Percentiles rank a stretch among this genome's conserved stretches.
phyloP scores from a whole-genome alignment of 2,888 invertebrate genomes.

The Troilus luridus region DNA sequence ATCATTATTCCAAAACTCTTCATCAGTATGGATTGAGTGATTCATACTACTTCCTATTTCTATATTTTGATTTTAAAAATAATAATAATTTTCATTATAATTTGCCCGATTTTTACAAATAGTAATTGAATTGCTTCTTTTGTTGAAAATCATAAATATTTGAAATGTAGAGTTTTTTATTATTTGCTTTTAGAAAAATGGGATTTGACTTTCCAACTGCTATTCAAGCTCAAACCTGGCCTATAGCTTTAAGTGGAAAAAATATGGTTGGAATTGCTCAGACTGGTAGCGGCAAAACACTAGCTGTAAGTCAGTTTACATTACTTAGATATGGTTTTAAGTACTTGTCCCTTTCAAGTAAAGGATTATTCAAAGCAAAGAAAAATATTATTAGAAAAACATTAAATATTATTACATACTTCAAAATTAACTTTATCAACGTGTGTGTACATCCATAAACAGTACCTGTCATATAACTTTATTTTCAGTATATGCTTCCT shows the following conservation, averaged over 20 bases:
- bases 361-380: not conserved
- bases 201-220: constrained; percentile 92
- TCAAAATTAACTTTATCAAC: not conserved
- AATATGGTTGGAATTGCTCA: constrained; percentile 97
- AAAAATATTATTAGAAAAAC: too few species aligned
- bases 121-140: not conserved
- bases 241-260: constrained; percentile 90
- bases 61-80: not conserved
- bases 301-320: constrained; percentile 72
- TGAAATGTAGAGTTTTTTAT: not conserved
- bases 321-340: not conserved
- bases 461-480: not conserved
- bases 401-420: too few species aligned
- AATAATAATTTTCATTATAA: not conserved
- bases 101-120: not conserved
- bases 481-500: constrained; percentile 81
- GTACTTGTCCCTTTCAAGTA: not conserved
- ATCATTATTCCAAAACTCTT: too few species aligned
- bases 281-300: constrained; percentile 92
- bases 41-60: too few species aligned
- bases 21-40: too few species aligned
- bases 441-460: not conserved
- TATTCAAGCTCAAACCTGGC: constrained; percentile 97
- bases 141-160: not conserved
- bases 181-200: constrained; percentile 75